Percentiles rank a stretch among this genome's conserved stretches.
phyloP scores from a whole-genome alignment of 2,113 vertebrate genomes.

The Prolemur simus region DNA sequence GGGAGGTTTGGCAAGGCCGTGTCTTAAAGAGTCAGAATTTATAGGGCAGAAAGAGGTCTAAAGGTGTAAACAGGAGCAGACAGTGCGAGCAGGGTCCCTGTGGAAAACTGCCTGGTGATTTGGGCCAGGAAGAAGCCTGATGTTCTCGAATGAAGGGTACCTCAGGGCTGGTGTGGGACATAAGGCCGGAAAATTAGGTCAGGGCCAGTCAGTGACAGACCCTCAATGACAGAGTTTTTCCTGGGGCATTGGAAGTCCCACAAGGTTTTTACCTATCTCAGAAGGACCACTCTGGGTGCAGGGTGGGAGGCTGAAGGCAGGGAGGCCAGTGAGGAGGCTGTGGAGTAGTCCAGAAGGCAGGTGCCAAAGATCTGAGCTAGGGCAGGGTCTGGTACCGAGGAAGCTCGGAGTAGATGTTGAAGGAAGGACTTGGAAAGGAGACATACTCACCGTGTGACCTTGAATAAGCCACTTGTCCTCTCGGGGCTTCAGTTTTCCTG shows the following conservation, averaged over 20 bases:
- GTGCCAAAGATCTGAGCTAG: background rate
- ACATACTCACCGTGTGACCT: background rate
- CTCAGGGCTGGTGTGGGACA: background rate
- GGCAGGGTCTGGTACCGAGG: background rate
- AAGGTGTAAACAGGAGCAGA: background rate
- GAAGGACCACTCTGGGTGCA: background rate
- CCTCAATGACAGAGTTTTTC: background rate
- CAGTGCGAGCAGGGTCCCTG: background rate
- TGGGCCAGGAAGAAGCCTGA: background rate
- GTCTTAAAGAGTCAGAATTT: background rate
- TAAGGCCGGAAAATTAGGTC: background rate
- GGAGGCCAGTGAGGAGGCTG: background rate
- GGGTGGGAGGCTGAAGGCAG: background rate
- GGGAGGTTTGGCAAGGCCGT: background rate
- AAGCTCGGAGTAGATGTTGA: background rate
- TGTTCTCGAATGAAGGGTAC: background rate
- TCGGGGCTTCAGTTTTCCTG: background rate
- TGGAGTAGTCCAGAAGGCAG: background rate
- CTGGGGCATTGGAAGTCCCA: background rate
- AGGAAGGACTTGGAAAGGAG: background rate
- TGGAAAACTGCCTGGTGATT: background rate
- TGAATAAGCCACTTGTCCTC: background rate
- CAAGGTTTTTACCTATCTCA: background rate
- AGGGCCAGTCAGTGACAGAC: background rate
- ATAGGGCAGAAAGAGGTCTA: background rate